Conservation (phyloP, 2,113 vertebrate genomes). For the Tympanuchus pallidicinctus region DNA sequence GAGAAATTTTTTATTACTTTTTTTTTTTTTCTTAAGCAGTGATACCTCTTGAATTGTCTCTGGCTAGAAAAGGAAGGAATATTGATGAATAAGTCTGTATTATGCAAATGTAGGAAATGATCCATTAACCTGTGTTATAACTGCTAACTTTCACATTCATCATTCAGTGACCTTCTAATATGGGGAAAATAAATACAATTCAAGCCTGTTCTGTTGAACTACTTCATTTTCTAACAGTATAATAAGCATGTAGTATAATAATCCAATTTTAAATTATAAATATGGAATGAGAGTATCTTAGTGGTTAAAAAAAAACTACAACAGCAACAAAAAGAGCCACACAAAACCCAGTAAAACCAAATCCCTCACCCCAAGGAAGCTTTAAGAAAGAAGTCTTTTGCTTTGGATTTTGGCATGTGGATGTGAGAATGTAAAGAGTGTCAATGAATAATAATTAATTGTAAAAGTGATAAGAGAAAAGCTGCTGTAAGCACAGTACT, state of each 20-base stretch:
- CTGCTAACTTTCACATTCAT: background rate
- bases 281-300: background rate
- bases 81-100: background rate
- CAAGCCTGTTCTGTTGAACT: background rate
- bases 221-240: background rate
- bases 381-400: background rate
- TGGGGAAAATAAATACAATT: background rate
- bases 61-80: background rate
- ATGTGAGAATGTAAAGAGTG: background rate
- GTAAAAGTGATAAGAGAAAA: background rate
- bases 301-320: background rate
- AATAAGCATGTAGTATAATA: background rate
- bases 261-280: background rate
- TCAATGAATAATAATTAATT: background rate
- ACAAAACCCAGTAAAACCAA: background rate
- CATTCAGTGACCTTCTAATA: background rate
- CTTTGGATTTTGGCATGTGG: background rate
- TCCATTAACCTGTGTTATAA: background rate
- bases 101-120: conserved; percentile 6
- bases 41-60: background rate
- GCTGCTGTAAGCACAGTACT: background rate
- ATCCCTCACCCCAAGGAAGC: background rate
- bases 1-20: background rate
- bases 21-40: background rate
- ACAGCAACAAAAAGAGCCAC: background rate